Evolutionary conservation across 2,797 vertebrate species (phyloP).

Genomic region (Salarias fasciatus): DNA sequence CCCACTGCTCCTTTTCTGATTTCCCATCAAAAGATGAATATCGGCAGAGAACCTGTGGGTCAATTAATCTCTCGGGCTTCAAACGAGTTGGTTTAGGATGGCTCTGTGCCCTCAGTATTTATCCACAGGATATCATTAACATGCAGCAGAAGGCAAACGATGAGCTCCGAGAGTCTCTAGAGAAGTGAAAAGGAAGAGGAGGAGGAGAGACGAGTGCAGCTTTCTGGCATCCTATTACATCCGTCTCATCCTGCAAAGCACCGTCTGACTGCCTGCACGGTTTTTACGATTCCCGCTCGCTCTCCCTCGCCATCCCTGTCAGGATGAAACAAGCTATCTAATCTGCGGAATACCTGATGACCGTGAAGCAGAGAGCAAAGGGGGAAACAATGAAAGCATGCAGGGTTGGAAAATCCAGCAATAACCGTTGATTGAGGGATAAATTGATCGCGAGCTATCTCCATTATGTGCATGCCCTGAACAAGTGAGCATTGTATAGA

Average conservation of each 20-base stretch:
- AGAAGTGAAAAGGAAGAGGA: constrained; percentile 47
- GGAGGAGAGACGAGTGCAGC: constrained; percentile 35
- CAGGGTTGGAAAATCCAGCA: constrained; percentile 18
- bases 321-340: constrained; percentile 5
- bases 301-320: constrained; percentile 16
- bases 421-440: constrained; percentile 56
- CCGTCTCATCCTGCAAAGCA: constrained; percentile 47
- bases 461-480: constrained; percentile 25
- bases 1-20: constrained; percentile 11
- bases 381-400: constrained; percentile 24
- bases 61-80: constrained; percentile 54
- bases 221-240: constrained; percentile 61
- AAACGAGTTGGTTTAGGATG: constrained; percentile 36
- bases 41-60: constrained; percentile 29
- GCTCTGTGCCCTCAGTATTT: constrained; percentile 45
- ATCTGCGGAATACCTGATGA: too few species aligned
- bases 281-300: constrained; percentile 35
- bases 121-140: constrained; percentile 69
- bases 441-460: constrained; percentile 37
- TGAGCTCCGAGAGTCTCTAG: constrained; percentile 58
- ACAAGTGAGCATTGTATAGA: constrained; percentile 38
- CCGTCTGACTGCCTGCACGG: constrained; percentile 25
- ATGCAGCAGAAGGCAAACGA: constrained; percentile 59
- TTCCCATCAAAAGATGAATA: constrained; percentile 35
- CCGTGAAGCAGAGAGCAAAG: constrained; percentile 3